A percentile compares a stretch with the other conserved stretches of the same genome.
These are phyloP conservation scores for Acipenser ruthenus DNA, from an alignment of 2,797 vertebrate species.

Conservation along the genomic window DNA sequence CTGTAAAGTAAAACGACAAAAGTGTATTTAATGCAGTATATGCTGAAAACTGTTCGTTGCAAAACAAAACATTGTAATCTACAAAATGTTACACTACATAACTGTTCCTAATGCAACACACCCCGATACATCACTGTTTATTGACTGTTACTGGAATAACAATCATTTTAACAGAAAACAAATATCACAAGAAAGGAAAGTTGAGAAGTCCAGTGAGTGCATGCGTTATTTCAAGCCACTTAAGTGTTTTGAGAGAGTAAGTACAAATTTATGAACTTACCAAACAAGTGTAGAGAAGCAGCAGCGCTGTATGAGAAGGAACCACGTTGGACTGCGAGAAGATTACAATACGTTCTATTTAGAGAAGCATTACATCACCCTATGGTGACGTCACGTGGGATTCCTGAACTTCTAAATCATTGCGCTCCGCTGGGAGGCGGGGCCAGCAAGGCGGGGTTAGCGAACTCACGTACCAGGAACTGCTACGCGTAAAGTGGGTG, in stretches of 20 bases:
- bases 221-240: background rate
- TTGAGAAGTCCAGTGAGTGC: conserved; percentile 7
- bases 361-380: conserved; percentile 99
- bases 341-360: conserved; percentile 99
- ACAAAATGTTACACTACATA: background rate
- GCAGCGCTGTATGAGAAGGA: conserved; percentile 85
- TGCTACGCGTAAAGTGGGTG: conserved; percentile 40
- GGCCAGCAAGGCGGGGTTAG: conserved; percentile 46
- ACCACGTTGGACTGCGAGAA: conserved; percentile 99
- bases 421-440: conserved; percentile 75
- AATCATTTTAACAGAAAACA: conserved; percentile 25
- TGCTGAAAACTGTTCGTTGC: too few species aligned
- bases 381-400: conserved; percentile 98
- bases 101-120: background rate
- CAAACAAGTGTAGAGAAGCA: conserved; percentile 85
- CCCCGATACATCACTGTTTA: conserved; percentile 23
- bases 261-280: conserved; percentile 77
- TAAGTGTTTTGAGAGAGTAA: conserved; percentile 33
- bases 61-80: background rate
- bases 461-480: conserved; percentile 23
- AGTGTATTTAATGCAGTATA: too few species aligned
- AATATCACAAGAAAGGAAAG: conserved; percentile 27
- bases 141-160: conserved; percentile 50
- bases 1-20: too few species aligned
- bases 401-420: conserved; percentile 99